These are phyloP conservation scores for Entomobrya multifasciata DNA, from an alignment of 2,888 invertebrate species.

Conservation along the genomic window DNA sequence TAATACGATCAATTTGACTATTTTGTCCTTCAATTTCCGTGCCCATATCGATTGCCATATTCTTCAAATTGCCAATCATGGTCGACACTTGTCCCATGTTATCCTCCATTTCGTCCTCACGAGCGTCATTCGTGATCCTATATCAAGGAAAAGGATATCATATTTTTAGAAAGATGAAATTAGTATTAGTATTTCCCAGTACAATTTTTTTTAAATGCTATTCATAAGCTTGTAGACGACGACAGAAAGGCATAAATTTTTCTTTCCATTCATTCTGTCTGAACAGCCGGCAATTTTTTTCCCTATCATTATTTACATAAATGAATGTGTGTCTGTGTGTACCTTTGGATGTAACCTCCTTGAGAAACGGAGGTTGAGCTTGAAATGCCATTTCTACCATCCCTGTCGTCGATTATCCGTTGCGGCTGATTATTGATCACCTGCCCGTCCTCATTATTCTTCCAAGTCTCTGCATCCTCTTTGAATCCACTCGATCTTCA, in stretches of 20 bases:
- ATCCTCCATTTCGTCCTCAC: slow-evolving; percentile 68
- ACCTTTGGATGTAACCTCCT: slow-evolving; percentile 96
- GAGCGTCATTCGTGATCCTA: slow-evolving; percentile 62
- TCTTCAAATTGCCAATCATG: slow-evolving; percentile 65
- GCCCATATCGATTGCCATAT: slow-evolving; percentile 69
- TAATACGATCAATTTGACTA: too few species aligned
- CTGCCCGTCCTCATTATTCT: slow-evolving; percentile 98
- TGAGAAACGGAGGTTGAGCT: slow-evolving; percentile 84
- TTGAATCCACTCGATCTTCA: slow-evolving; percentile 91
- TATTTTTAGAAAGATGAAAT: neutral
- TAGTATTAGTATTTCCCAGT: neutral
- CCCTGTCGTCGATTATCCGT: slow-evolving; percentile 93
- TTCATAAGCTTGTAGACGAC: neutral
- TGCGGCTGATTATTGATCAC: slow-evolving; percentile 98
- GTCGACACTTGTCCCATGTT: slow-evolving; percentile 67
- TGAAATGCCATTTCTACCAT: slow-evolving; percentile 86
- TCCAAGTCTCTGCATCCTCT: slow-evolving; percentile 99
- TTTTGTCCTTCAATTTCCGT: too few species aligned
- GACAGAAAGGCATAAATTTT: slow-evolving; percentile 3
- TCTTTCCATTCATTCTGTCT: neutral
- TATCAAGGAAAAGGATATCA: neutral
- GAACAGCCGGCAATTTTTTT: neutral
- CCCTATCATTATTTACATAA: neutral
- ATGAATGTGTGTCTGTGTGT: too few species aligned
- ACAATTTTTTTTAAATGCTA: too few species aligned